Evolutionary conservation across 1,140 invertebrate species (phyloP).

Genomic region (Marisa cornuarietis): DNA sequence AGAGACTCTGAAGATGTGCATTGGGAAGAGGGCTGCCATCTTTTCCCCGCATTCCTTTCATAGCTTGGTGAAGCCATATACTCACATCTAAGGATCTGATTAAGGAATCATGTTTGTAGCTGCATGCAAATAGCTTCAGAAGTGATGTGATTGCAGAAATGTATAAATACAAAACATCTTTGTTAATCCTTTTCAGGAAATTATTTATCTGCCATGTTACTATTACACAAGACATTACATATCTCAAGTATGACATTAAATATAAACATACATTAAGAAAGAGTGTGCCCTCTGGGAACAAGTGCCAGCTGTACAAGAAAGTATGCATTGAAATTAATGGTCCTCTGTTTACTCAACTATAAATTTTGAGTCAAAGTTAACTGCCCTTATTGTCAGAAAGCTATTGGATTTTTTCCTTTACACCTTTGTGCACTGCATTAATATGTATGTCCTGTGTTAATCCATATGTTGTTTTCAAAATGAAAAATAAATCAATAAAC

Average conservation of each 20-base stretch:
- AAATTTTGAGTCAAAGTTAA: too few relatives aligned
- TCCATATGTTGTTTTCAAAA: too few relatives aligned
- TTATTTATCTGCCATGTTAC: neutral
- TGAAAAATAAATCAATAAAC: too few relatives aligned
- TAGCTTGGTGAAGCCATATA: slow-evolving; percentile 97
- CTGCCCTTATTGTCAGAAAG: too few relatives aligned
- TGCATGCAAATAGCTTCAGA: too few relatives aligned
- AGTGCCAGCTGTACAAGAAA: neutral
- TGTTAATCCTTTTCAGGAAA: neutral
- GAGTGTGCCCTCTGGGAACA: too few relatives aligned
- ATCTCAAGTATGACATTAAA: neutral
- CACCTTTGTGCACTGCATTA: too few relatives aligned
- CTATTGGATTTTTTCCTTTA: too few relatives aligned
- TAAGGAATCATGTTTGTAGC: slow-evolving; percentile 14
- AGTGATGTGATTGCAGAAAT: too few relatives aligned
- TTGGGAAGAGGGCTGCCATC: slow-evolving; percentile 83
- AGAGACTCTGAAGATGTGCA: slow-evolving; percentile 92
- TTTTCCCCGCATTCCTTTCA: slow-evolving; percentile 92
- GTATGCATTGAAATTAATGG: too few relatives aligned
- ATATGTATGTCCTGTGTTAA: too few relatives aligned
- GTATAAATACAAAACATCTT: neutral
- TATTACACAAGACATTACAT: neutral
- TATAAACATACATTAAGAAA: neutral
- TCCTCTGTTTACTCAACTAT: too few relatives aligned
- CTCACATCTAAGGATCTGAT: slow-evolving; percentile 82